phyloP scores from a whole-genome alignment of 2,888 invertebrate genomes.

The Drosophila affinis region DNA sequence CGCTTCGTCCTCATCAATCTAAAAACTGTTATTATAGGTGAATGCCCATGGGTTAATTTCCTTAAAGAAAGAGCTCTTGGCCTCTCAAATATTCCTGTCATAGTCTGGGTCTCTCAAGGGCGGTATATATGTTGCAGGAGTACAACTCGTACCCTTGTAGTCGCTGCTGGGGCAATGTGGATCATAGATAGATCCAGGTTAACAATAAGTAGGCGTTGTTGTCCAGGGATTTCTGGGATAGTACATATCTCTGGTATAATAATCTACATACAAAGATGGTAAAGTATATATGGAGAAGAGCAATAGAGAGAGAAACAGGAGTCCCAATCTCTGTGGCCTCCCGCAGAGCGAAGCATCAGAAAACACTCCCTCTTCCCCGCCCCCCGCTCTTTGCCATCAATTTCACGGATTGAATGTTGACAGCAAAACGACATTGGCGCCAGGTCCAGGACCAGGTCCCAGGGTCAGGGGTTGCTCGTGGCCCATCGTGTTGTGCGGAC shows the following conservation, averaged over 20 bases:
- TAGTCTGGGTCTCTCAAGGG: slow-evolving; percentile 70
- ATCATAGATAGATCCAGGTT: slow-evolving; percentile 82
- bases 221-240: not conserved
- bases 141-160: slow-evolving; percentile 73
- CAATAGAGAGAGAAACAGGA: not conserved
- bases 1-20: slow-evolving; percentile 72
- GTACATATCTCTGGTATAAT: no score
- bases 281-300: not conserved
- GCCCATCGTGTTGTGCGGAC: slow-evolving; percentile 55
- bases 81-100: slow-evolving; percentile 72
- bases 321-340: not conserved
- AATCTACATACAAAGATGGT: no score
- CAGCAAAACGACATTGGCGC: slow-evolving; percentile 64
- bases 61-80: slow-evolving; percentile 67
- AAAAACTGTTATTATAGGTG: slow-evolving; percentile 68
- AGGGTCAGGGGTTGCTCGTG: not conserved
- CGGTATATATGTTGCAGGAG: slow-evolving; percentile 80
- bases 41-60: slow-evolving; percentile 80
- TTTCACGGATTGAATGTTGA: slow-evolving; percentile 31
- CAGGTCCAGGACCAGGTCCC: slow-evolving; percentile 11
- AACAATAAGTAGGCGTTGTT: slow-evolving; percentile 75
- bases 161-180: slow-evolving; percentile 77
- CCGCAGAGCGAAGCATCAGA: not conserved
- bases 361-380: not conserved
- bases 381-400: slow-evolving; percentile 9